Evolutionary conservation across 2,113 vertebrate species (phyloP).

Genomic region (Actenoides lindsayi): DNA sequence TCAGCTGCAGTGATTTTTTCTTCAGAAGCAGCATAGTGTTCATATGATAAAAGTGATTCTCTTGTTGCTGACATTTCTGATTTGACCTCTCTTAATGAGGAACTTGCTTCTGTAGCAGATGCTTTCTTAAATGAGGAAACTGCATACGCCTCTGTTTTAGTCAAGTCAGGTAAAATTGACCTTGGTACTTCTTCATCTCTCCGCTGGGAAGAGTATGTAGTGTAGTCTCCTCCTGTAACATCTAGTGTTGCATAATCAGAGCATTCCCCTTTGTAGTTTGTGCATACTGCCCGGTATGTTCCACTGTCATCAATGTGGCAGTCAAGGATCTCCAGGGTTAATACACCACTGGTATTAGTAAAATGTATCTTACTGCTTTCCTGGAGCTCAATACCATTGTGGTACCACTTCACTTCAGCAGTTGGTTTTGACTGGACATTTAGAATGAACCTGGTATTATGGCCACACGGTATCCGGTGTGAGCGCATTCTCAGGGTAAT

Average conservation of each 20-base stretch:
- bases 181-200: slow-evolving; percentile 90
- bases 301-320: slow-evolving; percentile 92
- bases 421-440: slow-evolving; percentile 95
- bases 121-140: slow-evolving; percentile 87
- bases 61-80: slow-evolving; percentile 84
- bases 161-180: slow-evolving; percentile 85
- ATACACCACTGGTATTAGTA: slow-evolving; percentile 89
- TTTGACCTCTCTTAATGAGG: slow-evolving; percentile 86
- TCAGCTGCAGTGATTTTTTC: slow-evolving; percentile 75
- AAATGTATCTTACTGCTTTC: slow-evolving; percentile 88
- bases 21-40: slow-evolving; percentile 85
- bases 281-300: slow-evolving; percentile 92
- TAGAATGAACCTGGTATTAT: slow-evolving; percentile 89
- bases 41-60: slow-evolving; percentile 81
- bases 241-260: slow-evolving; percentile 95
- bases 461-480: slow-evolving; percentile 87
- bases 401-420: slow-evolving; percentile 91
- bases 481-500: slow-evolving; percentile 95
- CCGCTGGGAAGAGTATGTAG: slow-evolving; percentile 82
- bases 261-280: slow-evolving; percentile 92
- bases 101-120: slow-evolving; percentile 85
- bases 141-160: slow-evolving; percentile 88
- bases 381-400: slow-evolving; percentile 88
- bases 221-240: slow-evolving; percentile 87
- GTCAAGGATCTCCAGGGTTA: slow-evolving; percentile 90